Conservation (phyloP, 1,140 invertebrate species). For the Xylocopa sonorina region DNA sequence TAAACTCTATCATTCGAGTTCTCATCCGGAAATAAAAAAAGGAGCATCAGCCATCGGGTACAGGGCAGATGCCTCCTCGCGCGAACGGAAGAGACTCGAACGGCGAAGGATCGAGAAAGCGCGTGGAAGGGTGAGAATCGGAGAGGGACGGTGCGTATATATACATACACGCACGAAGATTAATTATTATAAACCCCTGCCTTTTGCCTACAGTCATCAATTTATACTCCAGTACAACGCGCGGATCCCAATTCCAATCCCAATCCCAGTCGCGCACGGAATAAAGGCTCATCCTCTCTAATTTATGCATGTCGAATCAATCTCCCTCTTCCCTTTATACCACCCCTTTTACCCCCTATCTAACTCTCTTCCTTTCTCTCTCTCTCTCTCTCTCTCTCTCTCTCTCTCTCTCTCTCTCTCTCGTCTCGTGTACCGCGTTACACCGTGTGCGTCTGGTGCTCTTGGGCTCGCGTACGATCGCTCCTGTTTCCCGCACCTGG, state of each 20-base stretch:
- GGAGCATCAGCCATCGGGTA: neutral
- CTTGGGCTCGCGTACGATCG: slow-evolving; percentile 16
- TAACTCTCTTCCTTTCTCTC: slow-evolving; percentile 22
- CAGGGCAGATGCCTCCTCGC: slow-evolving; percentile 70
- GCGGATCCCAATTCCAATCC: slow-evolving; percentile 74
- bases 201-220: slow-evolving; percentile 80
- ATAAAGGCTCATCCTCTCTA: slow-evolving; percentile 80
- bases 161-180: slow-evolving; percentile 75
- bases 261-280: slow-evolving; percentile 72
- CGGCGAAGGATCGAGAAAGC: slow-evolving; percentile 10
- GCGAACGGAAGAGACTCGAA: neutral
- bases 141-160: slow-evolving; percentile 10
- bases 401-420: slow-evolving; percentile 28
- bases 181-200: slow-evolving; percentile 81
- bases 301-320: slow-evolving; percentile 82
- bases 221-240: slow-evolving; percentile 73
- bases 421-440: too few species aligned
- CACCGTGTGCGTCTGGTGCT: too few species aligned
- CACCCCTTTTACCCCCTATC: slow-evolving; percentile 16
- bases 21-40: neutral
- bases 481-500: slow-evolving; percentile 65
- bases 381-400: slow-evolving; percentile 29
- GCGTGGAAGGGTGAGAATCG: slow-evolving; percentile 24
- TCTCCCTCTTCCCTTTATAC: slow-evolving; percentile 58
- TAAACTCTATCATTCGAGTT: slow-evolving; percentile 9